These are phyloP conservation scores for Leptinotarsa haldemani DNA, from an alignment of 2,888 invertebrate species.

Conservation along the genomic window DNA sequence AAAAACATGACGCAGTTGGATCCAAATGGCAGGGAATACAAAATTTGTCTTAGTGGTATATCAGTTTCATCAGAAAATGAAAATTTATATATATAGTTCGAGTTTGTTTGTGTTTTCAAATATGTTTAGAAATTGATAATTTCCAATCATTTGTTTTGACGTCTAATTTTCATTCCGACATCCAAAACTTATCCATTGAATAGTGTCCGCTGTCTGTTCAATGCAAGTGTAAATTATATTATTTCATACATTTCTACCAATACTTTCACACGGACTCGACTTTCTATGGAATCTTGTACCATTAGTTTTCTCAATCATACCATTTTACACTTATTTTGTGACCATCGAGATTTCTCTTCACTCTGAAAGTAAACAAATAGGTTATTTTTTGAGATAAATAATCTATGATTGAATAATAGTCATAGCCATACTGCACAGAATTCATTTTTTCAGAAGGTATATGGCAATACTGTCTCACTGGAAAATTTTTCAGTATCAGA, in stretches of 20 bases:
- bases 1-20: no score
- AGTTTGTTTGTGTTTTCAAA: no score
- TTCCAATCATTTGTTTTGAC: slow-evolving; percentile 1
- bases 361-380: no score
- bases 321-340: background rate
- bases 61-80: no score
- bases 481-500: no score
- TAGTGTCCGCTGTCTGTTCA: background rate
- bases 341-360: background rate
- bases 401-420: background rate
- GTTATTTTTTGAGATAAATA: background rate
- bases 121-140: background rate
- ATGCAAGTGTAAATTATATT: background rate
- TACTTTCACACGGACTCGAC: background rate
- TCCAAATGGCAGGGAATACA: no score
- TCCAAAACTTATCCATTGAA: background rate
- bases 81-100: no score
- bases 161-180: no score
- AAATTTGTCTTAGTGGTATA: no score
- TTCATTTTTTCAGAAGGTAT: no score
- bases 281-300: background rate
- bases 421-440: no score
- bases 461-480: no score
- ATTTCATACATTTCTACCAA: background rate
- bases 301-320: background rate